Conservation (phyloP, 2,888 invertebrate species). For the Agapetus fuscipes region DNA sequence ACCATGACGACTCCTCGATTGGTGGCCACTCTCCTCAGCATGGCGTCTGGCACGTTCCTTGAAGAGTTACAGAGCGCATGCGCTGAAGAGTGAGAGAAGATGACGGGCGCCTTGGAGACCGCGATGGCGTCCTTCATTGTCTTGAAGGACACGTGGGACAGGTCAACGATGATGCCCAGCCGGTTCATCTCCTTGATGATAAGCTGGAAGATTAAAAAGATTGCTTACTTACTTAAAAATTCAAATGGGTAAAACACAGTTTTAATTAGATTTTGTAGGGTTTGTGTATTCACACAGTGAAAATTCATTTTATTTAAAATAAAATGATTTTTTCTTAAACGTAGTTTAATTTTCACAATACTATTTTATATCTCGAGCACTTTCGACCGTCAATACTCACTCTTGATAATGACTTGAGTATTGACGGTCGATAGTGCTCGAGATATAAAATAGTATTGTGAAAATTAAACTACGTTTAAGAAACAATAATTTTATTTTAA, state of each 20-base stretch:
- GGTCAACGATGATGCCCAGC: conserved; percentile 78
- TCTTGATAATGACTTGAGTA: too few species aligned
- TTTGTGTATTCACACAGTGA: too few species aligned
- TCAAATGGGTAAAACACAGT: too few species aligned
- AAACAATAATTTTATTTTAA: neutral
- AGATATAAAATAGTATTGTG: too few species aligned
- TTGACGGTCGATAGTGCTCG: too few species aligned
- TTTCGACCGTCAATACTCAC: too few species aligned
- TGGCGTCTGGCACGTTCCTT: conserved; percentile 71
- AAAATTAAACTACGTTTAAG: too few species aligned
- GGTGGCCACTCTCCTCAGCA: conserved; percentile 59
- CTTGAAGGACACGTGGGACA: conserved; percentile 69
- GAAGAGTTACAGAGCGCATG: conserved; percentile 71
- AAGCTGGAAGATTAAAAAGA: conserved; percentile 43
- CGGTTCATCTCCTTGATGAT: conserved; percentile 84
- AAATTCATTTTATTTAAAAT: too few species aligned
- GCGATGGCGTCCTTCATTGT: conserved; percentile 75
- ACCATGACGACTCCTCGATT: conserved; percentile 83
- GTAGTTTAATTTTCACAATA: too few species aligned
- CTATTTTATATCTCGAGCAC: too few species aligned
- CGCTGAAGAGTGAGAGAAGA: conserved; percentile 80
- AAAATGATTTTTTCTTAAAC: too few species aligned
- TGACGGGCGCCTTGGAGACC: conserved; percentile 70
- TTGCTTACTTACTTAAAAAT: neutral
- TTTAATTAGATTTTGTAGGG: too few species aligned